A percentile compares a stretch with the other conserved stretches of the same genome.
phyloP scores from a whole-genome alignment of 2,888 invertebrate genomes.

The Saturnia pavonia region DNA sequence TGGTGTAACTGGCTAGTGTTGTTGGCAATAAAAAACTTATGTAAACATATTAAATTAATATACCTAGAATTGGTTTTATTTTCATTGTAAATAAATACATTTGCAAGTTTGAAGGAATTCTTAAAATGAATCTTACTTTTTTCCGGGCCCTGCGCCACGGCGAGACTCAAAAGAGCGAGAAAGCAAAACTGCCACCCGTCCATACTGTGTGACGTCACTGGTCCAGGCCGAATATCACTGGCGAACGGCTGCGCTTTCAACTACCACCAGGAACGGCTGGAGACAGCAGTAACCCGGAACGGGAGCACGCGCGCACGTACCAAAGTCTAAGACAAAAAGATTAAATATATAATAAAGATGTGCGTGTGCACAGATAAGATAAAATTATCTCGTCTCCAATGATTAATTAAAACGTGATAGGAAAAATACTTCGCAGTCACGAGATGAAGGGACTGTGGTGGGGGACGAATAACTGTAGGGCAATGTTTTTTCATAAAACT shows the following conservation, averaged over 20 bases:
- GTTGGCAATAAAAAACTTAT: too few species aligned
- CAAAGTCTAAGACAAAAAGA: constrained; percentile 56
- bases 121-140: constrained; percentile 53
- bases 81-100: too few species aligned
- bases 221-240: neutral
- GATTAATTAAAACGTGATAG: constrained; percentile 65
- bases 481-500: neutral
- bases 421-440: constrained; percentile 72
- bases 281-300: too few species aligned
- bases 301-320: constrained; percentile 40
- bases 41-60: too few species aligned
- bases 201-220: constrained; percentile 26
- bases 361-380: constrained; percentile 56
- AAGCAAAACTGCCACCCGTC: constrained; percentile 41
- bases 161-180: constrained; percentile 46
- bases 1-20: neutral
- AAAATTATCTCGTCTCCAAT: constrained; percentile 56
- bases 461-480: constrained; percentile 23
- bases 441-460: constrained; percentile 53
- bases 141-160: constrained; percentile 55
- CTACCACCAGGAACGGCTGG: constrained; percentile 20
- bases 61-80: too few species aligned
- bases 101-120: neutral
- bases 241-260: neutral
- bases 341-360: constrained; percentile 45